Evolutionary conservation across 2,113 vertebrate species (phyloP).

Genomic region (Calonectris borealis): DNA sequence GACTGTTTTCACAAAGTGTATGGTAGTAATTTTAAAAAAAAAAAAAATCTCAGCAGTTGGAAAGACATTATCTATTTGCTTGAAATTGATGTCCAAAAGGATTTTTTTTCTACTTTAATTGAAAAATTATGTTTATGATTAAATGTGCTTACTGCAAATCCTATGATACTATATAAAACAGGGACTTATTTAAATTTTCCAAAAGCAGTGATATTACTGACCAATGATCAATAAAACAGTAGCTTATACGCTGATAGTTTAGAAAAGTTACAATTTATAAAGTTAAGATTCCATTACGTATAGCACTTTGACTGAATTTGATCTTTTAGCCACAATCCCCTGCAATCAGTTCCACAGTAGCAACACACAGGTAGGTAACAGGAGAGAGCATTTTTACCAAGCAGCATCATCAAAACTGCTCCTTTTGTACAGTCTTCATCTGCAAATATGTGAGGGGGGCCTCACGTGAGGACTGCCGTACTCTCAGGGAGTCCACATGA

Average conservation of each 20-base stretch:
- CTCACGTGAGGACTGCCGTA: rapidly evolving
- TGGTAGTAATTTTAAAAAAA: background rate
- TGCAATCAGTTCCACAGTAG: background rate
- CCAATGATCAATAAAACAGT: background rate
- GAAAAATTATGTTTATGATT: background rate
- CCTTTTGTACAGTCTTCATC: background rate
- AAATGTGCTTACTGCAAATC: background rate
- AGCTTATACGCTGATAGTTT: background rate
- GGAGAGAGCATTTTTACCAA: background rate
- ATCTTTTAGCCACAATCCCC: background rate
- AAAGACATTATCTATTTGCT: background rate
- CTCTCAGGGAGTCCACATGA: too few relatives aligned
- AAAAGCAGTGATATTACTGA: background rate
- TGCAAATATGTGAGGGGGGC: rapidly evolving
- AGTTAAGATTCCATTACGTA: background rate
- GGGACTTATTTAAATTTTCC: background rate
- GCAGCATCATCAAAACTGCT: background rate
- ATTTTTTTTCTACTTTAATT: background rate
- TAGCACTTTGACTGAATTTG: background rate
- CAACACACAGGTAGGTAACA: rapidly evolving
- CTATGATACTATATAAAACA: background rate
- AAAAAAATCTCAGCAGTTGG: background rate
- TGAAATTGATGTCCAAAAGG: background rate
- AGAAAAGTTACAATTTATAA: background rate
- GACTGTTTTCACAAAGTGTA: background rate